Percentiles rank a stretch among this genome's conserved stretches.
phyloP scores from a whole-genome alignment of 2,113 vertebrate species.

The Galbula dea region DNA sequence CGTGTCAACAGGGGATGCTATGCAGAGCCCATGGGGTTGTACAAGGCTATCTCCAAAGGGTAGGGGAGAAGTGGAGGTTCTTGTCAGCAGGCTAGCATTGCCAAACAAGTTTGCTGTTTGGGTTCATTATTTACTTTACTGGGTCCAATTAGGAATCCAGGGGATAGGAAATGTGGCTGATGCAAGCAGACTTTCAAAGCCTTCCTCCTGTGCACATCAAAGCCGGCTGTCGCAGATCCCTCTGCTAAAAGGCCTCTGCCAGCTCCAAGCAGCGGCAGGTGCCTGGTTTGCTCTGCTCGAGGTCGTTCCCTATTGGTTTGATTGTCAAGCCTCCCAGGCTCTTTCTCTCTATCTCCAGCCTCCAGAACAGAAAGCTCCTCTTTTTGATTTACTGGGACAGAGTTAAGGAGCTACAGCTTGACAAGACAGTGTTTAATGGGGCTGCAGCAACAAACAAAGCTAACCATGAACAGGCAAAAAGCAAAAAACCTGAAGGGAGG shows the following conservation, averaged over 20 bases:
- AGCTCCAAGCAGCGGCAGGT: background rate
- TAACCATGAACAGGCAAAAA: background rate
- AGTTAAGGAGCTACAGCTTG: constrained; percentile 41
- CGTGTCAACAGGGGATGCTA: background rate
- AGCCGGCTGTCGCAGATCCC: background rate
- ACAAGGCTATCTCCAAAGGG: background rate
- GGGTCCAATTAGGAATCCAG: constrained; percentile 25
- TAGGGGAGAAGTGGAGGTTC: background rate
- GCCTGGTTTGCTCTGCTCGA: background rate
- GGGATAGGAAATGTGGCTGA: constrained; percentile 13
- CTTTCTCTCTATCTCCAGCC: background rate
- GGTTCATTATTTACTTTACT: constrained; percentile 5
- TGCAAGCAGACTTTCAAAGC: constrained; percentile 28
- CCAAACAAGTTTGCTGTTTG: background rate
- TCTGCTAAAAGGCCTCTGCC: background rate
- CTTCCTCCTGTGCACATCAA: constrained; percentile 28
- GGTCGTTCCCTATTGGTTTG: constrained; percentile 25
- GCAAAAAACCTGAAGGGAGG: background rate
- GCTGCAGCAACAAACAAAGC: constrained; percentile 6
- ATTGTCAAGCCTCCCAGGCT: constrained; percentile 36
- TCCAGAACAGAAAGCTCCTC: constrained; percentile 38
- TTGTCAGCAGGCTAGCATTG: background rate
- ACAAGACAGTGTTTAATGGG: constrained; percentile 14
- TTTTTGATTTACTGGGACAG: constrained; percentile 32
- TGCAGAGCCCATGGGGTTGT: background rate